A percentile compares a stretch with the other conserved stretches of the same genome.
These are phyloP conservation scores for Patella caerulea DNA, from an alignment of 2,888 invertebrate genomes.

Conservation along the genomic window DNA sequence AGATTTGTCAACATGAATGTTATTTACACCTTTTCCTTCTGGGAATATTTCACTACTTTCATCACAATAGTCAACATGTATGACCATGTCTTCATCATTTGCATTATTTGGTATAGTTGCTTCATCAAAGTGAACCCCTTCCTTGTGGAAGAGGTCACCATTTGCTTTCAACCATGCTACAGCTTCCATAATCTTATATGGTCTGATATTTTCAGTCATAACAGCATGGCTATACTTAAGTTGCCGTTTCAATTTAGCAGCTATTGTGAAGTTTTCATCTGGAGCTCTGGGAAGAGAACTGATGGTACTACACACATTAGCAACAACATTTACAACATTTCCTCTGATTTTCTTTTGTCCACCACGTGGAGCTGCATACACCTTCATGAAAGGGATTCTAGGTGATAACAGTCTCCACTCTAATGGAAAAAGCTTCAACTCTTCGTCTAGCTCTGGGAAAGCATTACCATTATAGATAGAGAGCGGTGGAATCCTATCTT, in stretches of 20 bases:
- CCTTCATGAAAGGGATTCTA: background rate
- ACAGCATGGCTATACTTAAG: background rate
- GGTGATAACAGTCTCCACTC: background rate
- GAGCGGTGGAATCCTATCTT: background rate
- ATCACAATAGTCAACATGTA: background rate
- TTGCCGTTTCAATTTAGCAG: conserved; percentile 13
- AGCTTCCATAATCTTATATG: conserved; percentile 14
- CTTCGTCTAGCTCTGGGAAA: too few species aligned
- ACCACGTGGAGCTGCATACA: background rate
- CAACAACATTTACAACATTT: conserved; percentile 5
- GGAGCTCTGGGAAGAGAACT: background rate
- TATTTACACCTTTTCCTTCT: too few species aligned
- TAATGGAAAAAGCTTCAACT: background rate
- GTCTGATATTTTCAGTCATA: conserved; percentile 11
- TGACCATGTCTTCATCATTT: too few species aligned
- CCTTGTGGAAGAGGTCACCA: background rate
- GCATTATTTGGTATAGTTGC: background rate
- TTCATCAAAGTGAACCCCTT: background rate
- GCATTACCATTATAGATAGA: background rate
- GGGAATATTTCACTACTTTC: conserved; percentile 26
- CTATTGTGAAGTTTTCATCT: conserved; percentile 14
- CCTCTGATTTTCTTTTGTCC: background rate
- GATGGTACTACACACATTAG: background rate
- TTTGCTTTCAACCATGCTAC: background rate
- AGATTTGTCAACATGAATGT: too few species aligned